These are phyloP conservation scores for Calyptomena viridis DNA, from an alignment of 2,113 vertebrate species.

Conservation along the genomic window DNA sequence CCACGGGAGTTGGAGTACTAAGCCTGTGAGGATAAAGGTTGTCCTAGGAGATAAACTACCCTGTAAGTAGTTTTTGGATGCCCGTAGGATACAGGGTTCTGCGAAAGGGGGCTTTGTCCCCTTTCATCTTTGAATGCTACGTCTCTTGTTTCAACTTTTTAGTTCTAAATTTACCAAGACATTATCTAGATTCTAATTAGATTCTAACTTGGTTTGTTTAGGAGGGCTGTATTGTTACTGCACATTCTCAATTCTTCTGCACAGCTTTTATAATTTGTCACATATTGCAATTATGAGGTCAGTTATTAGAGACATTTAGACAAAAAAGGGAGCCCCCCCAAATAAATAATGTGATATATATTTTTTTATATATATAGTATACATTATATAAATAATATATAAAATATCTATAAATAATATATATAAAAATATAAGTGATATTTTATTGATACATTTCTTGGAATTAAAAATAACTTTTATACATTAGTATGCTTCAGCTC, in stretches of 20 bases:
- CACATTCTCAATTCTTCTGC: neutral
- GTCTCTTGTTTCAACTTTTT: neutral
- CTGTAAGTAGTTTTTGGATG: neutral
- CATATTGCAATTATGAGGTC: neutral
- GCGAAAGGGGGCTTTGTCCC: neutral
- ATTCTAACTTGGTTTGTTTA: neutral
- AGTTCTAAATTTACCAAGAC: neutral
- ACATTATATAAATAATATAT: too few relatives aligned
- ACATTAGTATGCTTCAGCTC: neutral
- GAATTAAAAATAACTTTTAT: neutral
- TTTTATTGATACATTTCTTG: neutral
- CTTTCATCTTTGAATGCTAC: neutral
- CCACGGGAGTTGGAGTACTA: neutral
- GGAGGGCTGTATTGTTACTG: neutral
- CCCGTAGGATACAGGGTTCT: neutral
- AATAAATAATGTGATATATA: too few relatives aligned
- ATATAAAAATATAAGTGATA: too few relatives aligned
- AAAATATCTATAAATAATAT: too few relatives aligned
- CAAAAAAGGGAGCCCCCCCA: neutral
- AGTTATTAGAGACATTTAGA: neutral
- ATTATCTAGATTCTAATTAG: neutral
- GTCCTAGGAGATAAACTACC: neutral
- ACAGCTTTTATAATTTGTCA: neutral
- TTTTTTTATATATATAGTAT: too few relatives aligned
- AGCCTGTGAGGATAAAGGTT: neutral